A percentile compares a stretch with the other conserved stretches of the same genome.
Evolutionary conservation across 2,888 invertebrate species (phyloP).

Genomic region (Hypena proboscidalis): DNA sequence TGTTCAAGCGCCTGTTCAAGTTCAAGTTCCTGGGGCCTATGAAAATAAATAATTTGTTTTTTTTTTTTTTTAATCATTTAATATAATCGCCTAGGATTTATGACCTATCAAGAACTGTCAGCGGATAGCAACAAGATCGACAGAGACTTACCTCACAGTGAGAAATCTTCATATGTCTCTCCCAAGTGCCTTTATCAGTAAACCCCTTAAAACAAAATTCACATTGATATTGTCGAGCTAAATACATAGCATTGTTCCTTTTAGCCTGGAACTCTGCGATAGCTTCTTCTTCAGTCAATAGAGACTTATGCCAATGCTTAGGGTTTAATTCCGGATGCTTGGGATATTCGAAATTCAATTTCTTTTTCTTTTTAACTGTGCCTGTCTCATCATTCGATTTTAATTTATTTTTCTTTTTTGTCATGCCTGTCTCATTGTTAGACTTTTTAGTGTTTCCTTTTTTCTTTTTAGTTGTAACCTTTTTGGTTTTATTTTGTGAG

Average conservation of each 20-base stretch:
- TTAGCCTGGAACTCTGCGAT: conserved; percentile 58
- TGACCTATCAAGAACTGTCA: too few species aligned
- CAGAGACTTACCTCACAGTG: conserved; percentile 60
- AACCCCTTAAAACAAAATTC: conserved; percentile 65
- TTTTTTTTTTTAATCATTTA: too few species aligned
- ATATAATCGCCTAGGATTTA: too few species aligned
- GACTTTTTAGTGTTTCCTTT: too few species aligned
- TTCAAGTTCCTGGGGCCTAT: too few species aligned
- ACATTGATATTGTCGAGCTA: conserved; percentile 60
- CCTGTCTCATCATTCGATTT: not conserved
- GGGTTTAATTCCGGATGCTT: conserved; percentile 50
- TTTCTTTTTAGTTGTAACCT: conserved; percentile 1
- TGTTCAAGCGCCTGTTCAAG: too few species aligned
- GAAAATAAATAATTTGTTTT: too few species aligned
- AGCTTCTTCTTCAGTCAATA: conserved; percentile 67
- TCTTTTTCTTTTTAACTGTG: conserved; percentile 7
- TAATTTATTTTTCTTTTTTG: not conserved
- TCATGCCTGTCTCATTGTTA: too few species aligned
- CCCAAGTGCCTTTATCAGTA: conserved; percentile 65
- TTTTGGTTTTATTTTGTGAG: not conserved
- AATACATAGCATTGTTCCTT: conserved; percentile 57
- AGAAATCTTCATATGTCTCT: conserved; percentile 59
- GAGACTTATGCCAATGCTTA: conserved; percentile 61
- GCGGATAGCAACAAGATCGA: too few species aligned
- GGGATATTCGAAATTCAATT: too few species aligned